These are phyloP conservation scores for Eustalomyia histrio DNA, from an alignment of 2,888 invertebrate species.

Conservation along the genomic window DNA sequence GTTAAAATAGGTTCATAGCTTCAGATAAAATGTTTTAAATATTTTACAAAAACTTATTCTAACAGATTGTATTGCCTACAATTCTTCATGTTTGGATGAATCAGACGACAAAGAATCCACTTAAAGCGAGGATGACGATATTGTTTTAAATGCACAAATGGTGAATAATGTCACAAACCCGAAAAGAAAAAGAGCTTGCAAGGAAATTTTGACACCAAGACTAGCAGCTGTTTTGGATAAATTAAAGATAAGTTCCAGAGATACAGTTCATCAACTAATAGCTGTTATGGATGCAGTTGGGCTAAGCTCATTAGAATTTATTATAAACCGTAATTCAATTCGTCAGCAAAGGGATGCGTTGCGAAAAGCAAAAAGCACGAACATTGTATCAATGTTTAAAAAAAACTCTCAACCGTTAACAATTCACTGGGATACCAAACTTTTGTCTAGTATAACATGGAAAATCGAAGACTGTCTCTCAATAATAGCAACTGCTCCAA, in stretches of 20 bases:
- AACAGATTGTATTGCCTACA: too few relatives aligned
- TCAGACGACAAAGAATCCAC: neutral
- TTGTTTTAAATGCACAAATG: neutral
- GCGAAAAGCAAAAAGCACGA: neutral
- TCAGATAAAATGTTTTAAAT: too few relatives aligned
- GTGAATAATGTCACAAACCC: neutral
- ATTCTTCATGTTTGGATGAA: neutral
- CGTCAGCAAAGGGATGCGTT: neutral
- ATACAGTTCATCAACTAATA: slow-evolving; percentile 9
- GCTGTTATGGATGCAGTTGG: slow-evolving; percentile 21
- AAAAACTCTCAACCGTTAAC: too few relatives aligned
- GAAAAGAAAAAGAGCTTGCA: slow-evolving; percentile 1
- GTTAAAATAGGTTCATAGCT: too few relatives aligned
- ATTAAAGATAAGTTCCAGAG: slow-evolving; percentile 13
- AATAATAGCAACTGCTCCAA: neutral
- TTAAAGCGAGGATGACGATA: neutral
- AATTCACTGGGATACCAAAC: too few relatives aligned
- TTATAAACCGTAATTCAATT: neutral
- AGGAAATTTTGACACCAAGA: slow-evolving; percentile 16
- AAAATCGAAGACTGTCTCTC: neutral
- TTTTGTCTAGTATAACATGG: neutral
- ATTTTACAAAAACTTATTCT: too few relatives aligned
- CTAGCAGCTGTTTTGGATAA: slow-evolving; percentile 26
- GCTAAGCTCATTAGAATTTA: neutral
- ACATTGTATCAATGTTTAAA: too few relatives aligned